Base-by-base conservation (phyloP, 2,797 vertebrate genomes). In the Platyrinchus mystaceus region DNA sequence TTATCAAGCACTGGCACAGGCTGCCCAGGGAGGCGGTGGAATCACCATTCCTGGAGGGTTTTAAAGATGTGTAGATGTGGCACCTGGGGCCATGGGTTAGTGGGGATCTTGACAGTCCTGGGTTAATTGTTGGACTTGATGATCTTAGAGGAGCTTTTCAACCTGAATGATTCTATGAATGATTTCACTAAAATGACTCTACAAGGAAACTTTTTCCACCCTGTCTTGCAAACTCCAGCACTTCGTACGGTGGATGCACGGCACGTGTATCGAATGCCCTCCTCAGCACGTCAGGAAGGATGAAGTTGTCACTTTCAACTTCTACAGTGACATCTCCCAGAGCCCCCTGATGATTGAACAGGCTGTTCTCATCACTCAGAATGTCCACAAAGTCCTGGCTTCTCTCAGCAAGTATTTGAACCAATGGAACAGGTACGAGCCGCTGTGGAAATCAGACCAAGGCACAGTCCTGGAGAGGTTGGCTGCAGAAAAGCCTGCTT, bases 231-330 rank as follows among this genome's bases (percentile, higher is more conserved):
- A 73, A 52, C 30, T 55, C 20, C 80, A 99, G 99, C 89, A 96
- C 64, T 99, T 99, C 77, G 64, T 98, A 14, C 99, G 99, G 8
- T 99, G 99, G 99, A 99, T 99, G 99, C 97, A 97, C 1, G 98
- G 99, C 47, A 99, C 98, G 4, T 99, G 99, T 86, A 98, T 98
- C 10, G 98, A 99, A 36, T 99, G 99, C 91, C 98, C 98, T 26
- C 98, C 99, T 12, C 99, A 99, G 94, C 97, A 16, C 2, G 83
- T 97, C 10, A 94, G 92, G 4, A 98, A 98, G 7, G 98, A 98
- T 8, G 98, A 99, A 84, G 49, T 97, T 3, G 66, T 98, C 52
- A 87, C 94, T 10, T 97, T 99, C 55, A 99, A 82, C 92, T 99
- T 99, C 96, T 98, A 98, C 95, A 98, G 5, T 18, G 99, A 99